Evolutionary conservation across 2,888 invertebrate genomes (phyloP).

Genomic region (Andrena praecox): DNA sequence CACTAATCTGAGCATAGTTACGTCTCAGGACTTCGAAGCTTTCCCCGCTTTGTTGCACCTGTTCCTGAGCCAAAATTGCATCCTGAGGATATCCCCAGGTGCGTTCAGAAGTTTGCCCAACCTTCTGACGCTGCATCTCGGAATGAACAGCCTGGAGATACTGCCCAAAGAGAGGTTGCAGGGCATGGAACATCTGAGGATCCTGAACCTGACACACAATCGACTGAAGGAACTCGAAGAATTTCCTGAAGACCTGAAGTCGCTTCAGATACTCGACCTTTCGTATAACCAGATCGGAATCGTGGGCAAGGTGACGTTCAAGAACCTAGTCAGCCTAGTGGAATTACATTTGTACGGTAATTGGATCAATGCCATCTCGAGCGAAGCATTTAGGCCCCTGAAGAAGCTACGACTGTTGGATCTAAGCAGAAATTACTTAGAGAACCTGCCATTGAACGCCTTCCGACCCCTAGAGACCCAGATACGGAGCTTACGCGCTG

Average conservation of each 20-base stretch:
- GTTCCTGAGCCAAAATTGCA: slow-evolving; percentile 90
- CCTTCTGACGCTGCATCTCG: slow-evolving; percentile 93
- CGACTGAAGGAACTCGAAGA: slow-evolving; percentile 93
- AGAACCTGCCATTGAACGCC: slow-evolving; percentile 92
- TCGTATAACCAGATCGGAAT: slow-evolving; percentile 93
- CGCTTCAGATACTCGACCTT: slow-evolving; percentile 92
- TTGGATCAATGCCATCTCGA: slow-evolving; percentile 92
- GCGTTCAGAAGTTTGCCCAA: slow-evolving; percentile 93
- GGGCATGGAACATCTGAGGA: slow-evolving; percentile 90
- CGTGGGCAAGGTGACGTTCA: slow-evolving; percentile 92
- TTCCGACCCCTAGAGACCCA: slow-evolving; percentile 93
- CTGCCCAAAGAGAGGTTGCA: slow-evolving; percentile 94
- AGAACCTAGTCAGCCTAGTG: slow-evolving; percentile 90
- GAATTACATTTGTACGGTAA: slow-evolving; percentile 94
- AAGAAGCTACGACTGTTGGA: slow-evolving; percentile 92
- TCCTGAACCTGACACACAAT: slow-evolving; percentile 95
- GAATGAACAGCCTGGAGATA: slow-evolving; percentile 93
- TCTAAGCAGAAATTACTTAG: slow-evolving; percentile 93
- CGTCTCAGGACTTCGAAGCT: slow-evolving; percentile 94
- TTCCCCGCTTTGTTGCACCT: slow-evolving; percentile 92
- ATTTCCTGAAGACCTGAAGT: slow-evolving; percentile 92
- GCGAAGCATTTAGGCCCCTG: slow-evolving; percentile 91
- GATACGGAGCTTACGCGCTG: slow-evolving; percentile 91
- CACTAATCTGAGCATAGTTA: slow-evolving; percentile 93
- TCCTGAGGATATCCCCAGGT: slow-evolving; percentile 93